Percentiles rank a stretch among this genome's conserved stretches.
These are phyloP conservation scores for Lasaia peninsularis DNA, from an alignment of 1,140 invertebrate genomes.

Conservation along the genomic window DNA sequence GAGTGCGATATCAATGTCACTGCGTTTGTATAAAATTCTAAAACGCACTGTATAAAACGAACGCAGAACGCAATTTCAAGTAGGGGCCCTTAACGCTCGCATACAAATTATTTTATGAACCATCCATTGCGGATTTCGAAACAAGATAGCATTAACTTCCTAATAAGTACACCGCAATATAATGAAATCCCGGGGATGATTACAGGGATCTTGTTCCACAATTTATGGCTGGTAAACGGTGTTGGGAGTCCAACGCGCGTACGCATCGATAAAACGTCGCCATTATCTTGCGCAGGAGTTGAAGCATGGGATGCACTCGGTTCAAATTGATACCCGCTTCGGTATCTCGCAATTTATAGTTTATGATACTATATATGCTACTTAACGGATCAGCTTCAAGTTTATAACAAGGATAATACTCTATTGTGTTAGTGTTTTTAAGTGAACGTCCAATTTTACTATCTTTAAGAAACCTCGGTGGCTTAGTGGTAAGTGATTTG, in stretches of 20 bases:
- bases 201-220: conserved; percentile 41
- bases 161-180: conserved; percentile 41
- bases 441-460: background rate
- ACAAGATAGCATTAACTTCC: conserved; percentile 31
- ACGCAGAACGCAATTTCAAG: too few species aligned
- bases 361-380: conserved; percentile 4
- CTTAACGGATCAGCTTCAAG: background rate
- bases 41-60: too few species aligned
- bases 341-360: conserved; percentile 2
- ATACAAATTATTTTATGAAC: conserved; percentile 6
- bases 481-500: too few species aligned
- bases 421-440: too few species aligned
- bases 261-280: conserved; percentile 47
- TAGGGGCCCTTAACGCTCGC: too few species aligned
- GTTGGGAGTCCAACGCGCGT: conserved; percentile 39
- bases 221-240: conserved; percentile 48
- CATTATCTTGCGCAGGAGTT: conserved; percentile 38
- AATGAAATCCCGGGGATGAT: conserved; percentile 40
- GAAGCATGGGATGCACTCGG: conserved; percentile 15
- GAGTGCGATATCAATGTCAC: too few species aligned
- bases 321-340: conserved; percentile 1
- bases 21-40: too few species aligned
- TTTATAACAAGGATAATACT: background rate
- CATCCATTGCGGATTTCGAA: background rate
- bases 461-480: too few species aligned